These are phyloP conservation scores for Leistus spinibarbis DNA, from an alignment of 2,888 invertebrate genomes.

Conservation along the genomic window DNA sequence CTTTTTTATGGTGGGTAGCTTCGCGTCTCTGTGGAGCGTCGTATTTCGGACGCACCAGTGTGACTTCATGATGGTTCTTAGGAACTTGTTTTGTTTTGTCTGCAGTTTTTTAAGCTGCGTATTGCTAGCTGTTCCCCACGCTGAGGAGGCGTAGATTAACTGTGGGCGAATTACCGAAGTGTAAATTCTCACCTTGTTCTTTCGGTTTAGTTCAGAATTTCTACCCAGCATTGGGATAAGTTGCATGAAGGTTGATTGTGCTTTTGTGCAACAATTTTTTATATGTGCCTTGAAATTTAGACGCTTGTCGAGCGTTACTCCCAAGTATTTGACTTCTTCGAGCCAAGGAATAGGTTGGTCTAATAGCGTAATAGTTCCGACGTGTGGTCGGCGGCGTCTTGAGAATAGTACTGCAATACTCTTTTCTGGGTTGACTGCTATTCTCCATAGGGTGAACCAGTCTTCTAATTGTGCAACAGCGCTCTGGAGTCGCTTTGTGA, in stretches of 20 bases:
- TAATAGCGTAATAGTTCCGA: background rate
- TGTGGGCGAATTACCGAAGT: conserved; percentile 7
- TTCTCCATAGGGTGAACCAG: conserved; percentile 1
- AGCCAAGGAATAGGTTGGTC: conserved; percentile 10
- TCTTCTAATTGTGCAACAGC: background rate
- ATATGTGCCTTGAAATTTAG: background rate
- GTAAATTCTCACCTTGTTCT: conserved; percentile 5
- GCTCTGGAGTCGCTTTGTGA: background rate
- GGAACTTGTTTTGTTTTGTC: background rate
- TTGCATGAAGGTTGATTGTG: background rate
- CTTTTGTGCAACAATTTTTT: background rate
- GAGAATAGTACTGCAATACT: background rate
- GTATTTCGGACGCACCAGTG: background rate
- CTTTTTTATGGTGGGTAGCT: background rate
- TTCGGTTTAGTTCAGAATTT: background rate
- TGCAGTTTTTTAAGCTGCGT: background rate
- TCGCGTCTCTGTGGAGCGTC: background rate
- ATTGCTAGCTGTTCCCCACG: background rate
- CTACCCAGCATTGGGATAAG: background rate
- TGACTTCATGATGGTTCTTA: background rate
- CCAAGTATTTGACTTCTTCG: background rate
- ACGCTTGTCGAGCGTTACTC: background rate
- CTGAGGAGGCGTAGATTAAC: background rate
- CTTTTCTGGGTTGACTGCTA: background rate
- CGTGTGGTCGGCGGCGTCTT: background rate